Evolutionary conservation across 2,888 invertebrate species (phyloP).

Genomic region (Dysmachus trigonus): DNA sequence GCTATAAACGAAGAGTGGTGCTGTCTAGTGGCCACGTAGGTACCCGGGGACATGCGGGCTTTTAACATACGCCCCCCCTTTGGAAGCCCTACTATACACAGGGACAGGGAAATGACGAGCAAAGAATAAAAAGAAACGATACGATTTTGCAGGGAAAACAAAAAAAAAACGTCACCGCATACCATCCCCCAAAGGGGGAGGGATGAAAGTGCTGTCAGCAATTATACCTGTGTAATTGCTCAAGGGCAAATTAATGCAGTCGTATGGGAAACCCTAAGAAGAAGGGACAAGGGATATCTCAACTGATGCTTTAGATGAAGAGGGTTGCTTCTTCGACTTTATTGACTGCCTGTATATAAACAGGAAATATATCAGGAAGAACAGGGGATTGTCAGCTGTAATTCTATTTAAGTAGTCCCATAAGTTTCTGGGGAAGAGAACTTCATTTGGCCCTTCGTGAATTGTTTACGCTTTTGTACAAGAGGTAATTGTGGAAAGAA

Average conservation of each 20-base stretch:
- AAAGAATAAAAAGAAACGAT: too few species aligned
- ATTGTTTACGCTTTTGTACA: background rate
- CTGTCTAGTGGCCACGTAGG: background rate
- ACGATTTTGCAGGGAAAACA: background rate
- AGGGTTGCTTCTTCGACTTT: background rate
- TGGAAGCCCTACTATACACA: background rate
- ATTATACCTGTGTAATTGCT: constrained; percentile 29
- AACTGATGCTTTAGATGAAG: background rate
- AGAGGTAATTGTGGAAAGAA: background rate
- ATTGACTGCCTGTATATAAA: background rate
- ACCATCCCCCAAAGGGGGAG: background rate
- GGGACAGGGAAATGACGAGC: background rate
- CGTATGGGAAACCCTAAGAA: background rate
- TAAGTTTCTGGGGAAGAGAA: background rate
- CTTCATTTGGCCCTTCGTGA: background rate
- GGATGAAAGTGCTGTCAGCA: background rate
- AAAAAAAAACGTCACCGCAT: too few species aligned
- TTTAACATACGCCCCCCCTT: background rate
- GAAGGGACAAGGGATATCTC: background rate
- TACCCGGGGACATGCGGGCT: background rate
- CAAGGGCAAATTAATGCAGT: background rate
- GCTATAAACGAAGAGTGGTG: constrained; percentile 38
- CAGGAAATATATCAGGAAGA: background rate
- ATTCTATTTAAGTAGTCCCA: background rate
- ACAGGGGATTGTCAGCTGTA: background rate